Base-by-base conservation (phyloP, 2,888 invertebrate genomes). In the Bellardia pandia region DNA sequence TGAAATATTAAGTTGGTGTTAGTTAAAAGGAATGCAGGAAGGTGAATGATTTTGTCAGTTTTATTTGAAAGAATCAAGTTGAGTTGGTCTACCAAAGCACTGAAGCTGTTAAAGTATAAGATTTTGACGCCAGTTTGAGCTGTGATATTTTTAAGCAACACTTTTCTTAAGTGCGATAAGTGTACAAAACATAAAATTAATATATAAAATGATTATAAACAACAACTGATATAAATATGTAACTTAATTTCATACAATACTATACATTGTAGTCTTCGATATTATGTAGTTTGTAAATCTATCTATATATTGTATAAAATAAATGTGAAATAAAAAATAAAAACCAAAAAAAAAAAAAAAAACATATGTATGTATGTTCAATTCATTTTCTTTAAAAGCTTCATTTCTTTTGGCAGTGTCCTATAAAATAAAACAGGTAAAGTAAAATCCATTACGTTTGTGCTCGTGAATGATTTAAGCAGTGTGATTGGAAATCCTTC, bases 111-210 rank as follows among this genome's bases (percentile, higher is more conserved):
- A 79, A 85, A 88, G 75, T 71, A 76, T 76, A 81, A 85, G 86
- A 88, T 87, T 82, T 87, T 82, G 82, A 88, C 86, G 88, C 88
- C 89, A 88, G 88, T 89, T 88, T 86, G 86, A 88, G 88, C 89
- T 89, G 89, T 89, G 89, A 89, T 89, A 89, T 89, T 88, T 89
- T 86, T 88, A 87, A 88, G 86, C 84, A 85, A 86, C 86, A 87
- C 78, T 86, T 89, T 86, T 88, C 88, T 83, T 86, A 88, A 88
- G 82, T 88, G 88, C 81, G 83, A 83, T 77, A 85, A 87, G 87
- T 89, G 89, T 88, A 89, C 80, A 87, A 89, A 89, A 78, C 16
- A 71, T 72, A 71, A 85, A 74, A 60, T 69, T 58, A 85, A 76
- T 72, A 60, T 37, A 76, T 33, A 76, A 69, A 69, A 60, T 69